Percentiles rank a stretch among this genome's conserved stretches.
phyloP scores from a whole-genome alignment of 2,113 vertebrate genomes.

The Antechinus flavipes region DNA sequence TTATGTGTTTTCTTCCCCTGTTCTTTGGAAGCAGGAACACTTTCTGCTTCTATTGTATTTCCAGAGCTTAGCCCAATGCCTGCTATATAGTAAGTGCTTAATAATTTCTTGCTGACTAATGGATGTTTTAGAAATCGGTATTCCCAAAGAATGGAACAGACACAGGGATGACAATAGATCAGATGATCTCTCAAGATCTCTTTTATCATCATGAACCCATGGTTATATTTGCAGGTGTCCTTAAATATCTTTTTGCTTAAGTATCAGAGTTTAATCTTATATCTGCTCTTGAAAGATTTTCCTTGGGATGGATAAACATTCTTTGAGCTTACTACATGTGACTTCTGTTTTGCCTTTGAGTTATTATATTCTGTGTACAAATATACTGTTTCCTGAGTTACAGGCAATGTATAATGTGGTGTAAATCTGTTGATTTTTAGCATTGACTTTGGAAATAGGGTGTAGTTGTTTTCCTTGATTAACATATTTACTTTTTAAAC shows the following conservation, averaged over 20 bases:
- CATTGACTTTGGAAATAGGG: conserved; percentile 44
- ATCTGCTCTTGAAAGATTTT: conserved; percentile 41
- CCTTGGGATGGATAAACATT: conserved; percentile 44
- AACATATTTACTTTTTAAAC: conserved; percentile 56
- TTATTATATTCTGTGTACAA: conserved; percentile 1
- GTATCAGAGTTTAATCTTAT: conserved; percentile 18
- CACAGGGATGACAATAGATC: neutral
- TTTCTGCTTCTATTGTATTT: neutral
- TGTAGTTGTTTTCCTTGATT: conserved; percentile 43
- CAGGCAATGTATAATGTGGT: neutral
- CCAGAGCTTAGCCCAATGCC: neutral
- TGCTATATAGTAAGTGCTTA: neutral
- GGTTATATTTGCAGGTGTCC: neutral
- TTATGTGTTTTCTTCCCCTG: neutral
- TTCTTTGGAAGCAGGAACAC: neutral
- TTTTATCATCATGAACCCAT: neutral
- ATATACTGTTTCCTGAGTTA: conserved; percentile 56
- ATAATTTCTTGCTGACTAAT: neutral
- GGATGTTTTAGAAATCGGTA: neutral
- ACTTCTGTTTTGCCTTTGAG: conserved; percentile 24
- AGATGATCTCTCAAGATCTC: neutral
- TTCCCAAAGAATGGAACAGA: neutral
- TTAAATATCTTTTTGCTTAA: neutral
- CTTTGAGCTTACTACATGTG: neutral
- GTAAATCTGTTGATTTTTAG: conserved; percentile 24